A percentile compares a stretch with the other conserved stretches of the same genome.
Conservation (phyloP, 2,113 vertebrate species). For the Pan paniscus region DNA sequence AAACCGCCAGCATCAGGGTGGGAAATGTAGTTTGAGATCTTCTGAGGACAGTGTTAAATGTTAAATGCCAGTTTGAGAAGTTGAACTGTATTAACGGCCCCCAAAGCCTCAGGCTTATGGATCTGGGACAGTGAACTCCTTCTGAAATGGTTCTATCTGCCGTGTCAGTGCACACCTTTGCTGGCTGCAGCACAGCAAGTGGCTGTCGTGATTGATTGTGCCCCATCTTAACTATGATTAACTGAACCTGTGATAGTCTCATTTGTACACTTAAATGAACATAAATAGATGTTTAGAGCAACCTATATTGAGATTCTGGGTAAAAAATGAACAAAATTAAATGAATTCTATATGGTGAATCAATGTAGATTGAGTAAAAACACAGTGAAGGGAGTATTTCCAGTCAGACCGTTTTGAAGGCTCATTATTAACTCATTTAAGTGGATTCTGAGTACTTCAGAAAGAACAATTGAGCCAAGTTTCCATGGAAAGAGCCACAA, state of each 20-base stretch:
- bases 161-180: neutral
- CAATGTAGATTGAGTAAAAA: slow-evolving; percentile 70
- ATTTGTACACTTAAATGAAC: slow-evolving; percentile 75
- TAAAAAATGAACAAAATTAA: slow-evolving; percentile 73
- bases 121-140: neutral
- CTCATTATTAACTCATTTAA: slow-evolving; percentile 75
- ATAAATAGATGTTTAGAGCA: slow-evolving; percentile 72
- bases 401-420: slow-evolving; percentile 67
- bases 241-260: slow-evolving; percentile 57
- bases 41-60: neutral
- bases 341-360: slow-evolving; percentile 75
- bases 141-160: neutral
- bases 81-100: neutral
- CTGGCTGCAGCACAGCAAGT: neutral
- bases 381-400: slow-evolving; percentile 66
- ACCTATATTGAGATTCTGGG: slow-evolving; percentile 67
- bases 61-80: neutral
- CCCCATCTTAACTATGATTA: slow-evolving; percentile 72
- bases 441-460: slow-evolving; percentile 56
- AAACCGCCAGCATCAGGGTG: neutral
- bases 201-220: slow-evolving; percentile 53
- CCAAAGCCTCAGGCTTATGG: neutral
- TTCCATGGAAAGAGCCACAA: slow-evolving; percentile 60
- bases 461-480: slow-evolving; percentile 51
- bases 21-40: neutral